Evolutionary conservation across 2,113 vertebrate genomes (phyloP).

Genomic region (Prionailurus bengalensis): DNA sequence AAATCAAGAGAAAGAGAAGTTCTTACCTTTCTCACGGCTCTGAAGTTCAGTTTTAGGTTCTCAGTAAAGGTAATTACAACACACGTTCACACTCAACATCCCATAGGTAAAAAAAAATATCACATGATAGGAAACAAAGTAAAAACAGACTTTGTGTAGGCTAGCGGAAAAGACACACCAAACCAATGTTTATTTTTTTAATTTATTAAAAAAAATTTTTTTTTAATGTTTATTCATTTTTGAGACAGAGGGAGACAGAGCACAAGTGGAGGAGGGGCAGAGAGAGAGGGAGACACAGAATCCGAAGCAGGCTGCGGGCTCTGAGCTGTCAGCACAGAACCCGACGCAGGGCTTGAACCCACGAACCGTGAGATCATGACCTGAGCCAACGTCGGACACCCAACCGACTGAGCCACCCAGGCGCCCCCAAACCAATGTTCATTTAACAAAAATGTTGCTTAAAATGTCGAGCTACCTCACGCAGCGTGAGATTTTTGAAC

Average conservation of each 20-base stretch:
- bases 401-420: too few species aligned
- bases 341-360: too few species aligned
- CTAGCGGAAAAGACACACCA: neutral
- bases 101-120: neutral
- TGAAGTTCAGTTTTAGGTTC: neutral
- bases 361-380: too few species aligned
- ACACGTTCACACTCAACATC: neutral
- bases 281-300: too few species aligned
- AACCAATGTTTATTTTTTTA: neutral
- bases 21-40: neutral
- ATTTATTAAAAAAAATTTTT: too few species aligned
- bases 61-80: neutral
- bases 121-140: too few species aligned
- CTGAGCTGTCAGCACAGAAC: fast-evolving
- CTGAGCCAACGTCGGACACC: too few species aligned
- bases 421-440: too few species aligned
- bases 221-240: too few species aligned
- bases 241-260: too few species aligned
- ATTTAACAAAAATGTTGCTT: neutral
- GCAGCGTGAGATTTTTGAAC: neutral
- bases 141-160: neutral
- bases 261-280: too few species aligned
- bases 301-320: too few species aligned
- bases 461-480: neutral
- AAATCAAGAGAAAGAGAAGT: neutral